A percentile compares a stretch with the other conserved stretches of the same genome.
Conservation (phyloP, 2,888 invertebrate genomes). For the Tricholauxania praeusta region DNA sequence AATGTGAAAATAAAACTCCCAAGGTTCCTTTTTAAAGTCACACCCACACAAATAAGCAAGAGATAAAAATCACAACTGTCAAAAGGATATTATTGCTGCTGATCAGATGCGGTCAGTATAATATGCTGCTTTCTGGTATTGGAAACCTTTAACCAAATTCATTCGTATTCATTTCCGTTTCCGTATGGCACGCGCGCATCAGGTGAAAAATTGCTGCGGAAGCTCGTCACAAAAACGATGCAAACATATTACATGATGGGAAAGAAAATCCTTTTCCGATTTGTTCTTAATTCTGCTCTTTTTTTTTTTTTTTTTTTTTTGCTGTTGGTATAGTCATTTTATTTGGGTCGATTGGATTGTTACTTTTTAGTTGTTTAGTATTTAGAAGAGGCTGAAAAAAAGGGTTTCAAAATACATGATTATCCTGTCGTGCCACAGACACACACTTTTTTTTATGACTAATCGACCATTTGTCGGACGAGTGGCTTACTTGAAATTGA, state of each 20-base stretch:
- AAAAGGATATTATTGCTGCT: constrained; percentile 3
- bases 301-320: constrained; percentile 24
- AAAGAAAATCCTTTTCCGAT: neutral
- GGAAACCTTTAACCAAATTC: constrained; percentile 23
- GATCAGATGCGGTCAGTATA: neutral
- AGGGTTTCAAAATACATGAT: constrained; percentile 27
- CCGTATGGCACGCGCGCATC: neutral
- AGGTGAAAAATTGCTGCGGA: neutral
- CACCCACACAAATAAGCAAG: neutral
- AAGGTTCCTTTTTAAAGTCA: too few species aligned
- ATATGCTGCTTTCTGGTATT: constrained; percentile 1
- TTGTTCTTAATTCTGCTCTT: neutral
- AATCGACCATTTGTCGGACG: constrained; percentile 46
- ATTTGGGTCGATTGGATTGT: constrained; percentile 36
- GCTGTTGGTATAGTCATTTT: constrained; percentile 40
- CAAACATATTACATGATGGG: neutral
- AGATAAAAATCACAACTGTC: constrained; percentile 21
- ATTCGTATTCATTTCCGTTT: constrained; percentile 30
- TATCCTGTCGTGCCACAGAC: constrained; percentile 32
- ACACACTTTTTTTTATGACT: constrained; percentile 42
- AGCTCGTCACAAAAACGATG: constrained; percentile 15
- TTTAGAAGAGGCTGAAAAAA: too few species aligned
- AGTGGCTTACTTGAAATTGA: constrained; percentile 39
- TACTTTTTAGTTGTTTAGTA: too few species aligned
- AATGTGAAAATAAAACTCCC: too few species aligned